These are phyloP conservation scores for Pterocles gutturalis DNA, from an alignment of 2,113 vertebrate genomes.

Conservation along the genomic window DNA sequence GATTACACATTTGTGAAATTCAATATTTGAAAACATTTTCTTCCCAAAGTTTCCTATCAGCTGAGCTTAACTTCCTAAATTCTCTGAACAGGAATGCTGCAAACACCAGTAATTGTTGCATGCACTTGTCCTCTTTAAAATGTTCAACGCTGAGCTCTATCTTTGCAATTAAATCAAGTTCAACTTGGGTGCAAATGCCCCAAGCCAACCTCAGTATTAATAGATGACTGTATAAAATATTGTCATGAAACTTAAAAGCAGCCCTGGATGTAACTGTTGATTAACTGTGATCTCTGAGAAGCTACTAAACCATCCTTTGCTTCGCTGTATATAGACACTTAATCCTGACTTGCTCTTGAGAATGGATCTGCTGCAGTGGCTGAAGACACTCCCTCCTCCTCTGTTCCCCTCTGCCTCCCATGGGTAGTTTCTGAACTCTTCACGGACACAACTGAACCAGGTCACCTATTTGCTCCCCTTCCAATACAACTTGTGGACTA, in stretches of 20 bases:
- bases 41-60: neutral
- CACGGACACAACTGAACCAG: neutral
- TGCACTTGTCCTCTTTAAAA: neutral
- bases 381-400: neutral
- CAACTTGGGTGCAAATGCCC: neutral
- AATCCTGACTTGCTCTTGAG: neutral
- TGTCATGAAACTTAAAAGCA: neutral
- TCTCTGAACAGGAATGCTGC: neutral
- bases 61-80: neutral
- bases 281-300: neutral
- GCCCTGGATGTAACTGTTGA: neutral
- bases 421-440: neutral
- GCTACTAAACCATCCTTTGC: neutral
- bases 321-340: neutral
- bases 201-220: neutral
- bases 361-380: neutral
- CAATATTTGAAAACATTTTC: neutral
- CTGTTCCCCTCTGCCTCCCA: neutral
- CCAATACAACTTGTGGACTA: neutral
- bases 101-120: neutral
- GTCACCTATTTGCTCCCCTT: neutral
- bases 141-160: neutral
- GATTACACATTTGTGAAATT: neutral
- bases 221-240: neutral
- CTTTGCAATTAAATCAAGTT: neutral